Evolutionary conservation across 1,140 invertebrate species (phyloP).

Genomic region (Scaptodrosophila lebanonensis): DNA sequence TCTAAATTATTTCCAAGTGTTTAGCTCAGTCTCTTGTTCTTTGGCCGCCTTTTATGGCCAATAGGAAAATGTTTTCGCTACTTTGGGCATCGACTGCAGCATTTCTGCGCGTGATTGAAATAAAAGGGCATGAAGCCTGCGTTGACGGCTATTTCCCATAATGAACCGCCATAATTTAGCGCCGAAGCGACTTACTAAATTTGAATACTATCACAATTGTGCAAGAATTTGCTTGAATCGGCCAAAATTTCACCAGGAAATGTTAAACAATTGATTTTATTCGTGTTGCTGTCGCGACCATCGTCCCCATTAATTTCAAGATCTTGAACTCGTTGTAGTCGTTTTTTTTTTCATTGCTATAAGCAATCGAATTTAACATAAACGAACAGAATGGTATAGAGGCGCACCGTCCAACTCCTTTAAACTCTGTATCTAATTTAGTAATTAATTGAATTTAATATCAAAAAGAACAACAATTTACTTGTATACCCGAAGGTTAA

Average conservation of each 20-base stretch:
- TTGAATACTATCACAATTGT: conserved; percentile 44
- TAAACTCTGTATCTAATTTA: too few species aligned
- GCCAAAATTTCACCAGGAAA: conserved; percentile 64
- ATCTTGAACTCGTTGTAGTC: conserved; percentile 22
- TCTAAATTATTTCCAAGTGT: conserved; percentile 76
- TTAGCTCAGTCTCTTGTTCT: conserved; percentile 11
- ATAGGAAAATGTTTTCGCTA: conserved; percentile 47
- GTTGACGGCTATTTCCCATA: conserved; percentile 51
- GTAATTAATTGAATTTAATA: too few species aligned
- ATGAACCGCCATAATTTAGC: conserved; percentile 70
- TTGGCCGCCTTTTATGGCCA: conserved; percentile 57
- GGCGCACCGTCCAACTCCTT: too few species aligned
- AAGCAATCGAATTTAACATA: too few species aligned
- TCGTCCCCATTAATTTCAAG: conserved; percentile 25
- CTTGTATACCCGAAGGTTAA: too few species aligned
- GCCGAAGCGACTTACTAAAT: conserved; percentile 49
- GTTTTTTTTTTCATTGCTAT: too few species aligned
- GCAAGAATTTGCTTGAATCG: conserved; percentile 26
- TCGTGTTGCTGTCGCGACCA: conserved; percentile 35
- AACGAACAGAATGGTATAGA: too few species aligned
- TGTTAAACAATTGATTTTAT: conserved; percentile 18
- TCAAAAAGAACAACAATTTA: too few species aligned
- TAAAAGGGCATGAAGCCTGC: conserved; percentile 55
- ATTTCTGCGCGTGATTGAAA: conserved; percentile 50
- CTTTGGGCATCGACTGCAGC: conserved; percentile 35